Base-by-base conservation (phyloP, 2,888 invertebrate genomes). In the Ferdinandea cuprea region DNA sequence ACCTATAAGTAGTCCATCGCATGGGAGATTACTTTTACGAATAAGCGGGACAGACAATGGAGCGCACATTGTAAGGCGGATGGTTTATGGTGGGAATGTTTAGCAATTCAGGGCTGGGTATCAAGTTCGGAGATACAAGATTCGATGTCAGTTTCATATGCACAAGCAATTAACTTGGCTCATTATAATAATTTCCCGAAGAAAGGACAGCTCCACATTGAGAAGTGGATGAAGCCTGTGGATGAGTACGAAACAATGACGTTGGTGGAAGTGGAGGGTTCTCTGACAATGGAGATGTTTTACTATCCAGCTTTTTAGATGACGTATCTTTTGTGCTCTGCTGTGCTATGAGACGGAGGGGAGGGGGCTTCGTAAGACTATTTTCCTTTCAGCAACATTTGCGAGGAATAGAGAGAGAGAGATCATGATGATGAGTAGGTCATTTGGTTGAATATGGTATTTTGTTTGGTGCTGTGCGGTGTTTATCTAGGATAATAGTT, bases 161-260 rank as follows among this genome's bases (percentile, higher is more conserved):
- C 77, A 77, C 77, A 81, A 81, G 77, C 81, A 81, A 81, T 81
- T 81, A 77, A 81, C 81, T 81, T 77, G 77, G 50, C 77, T 81
- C 81, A 81, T 81, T 81, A 81, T 77, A 77, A 81, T 81, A 81
- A 81, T 77, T 81, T 77, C 37, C n/a, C 71, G 65, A 71, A 66
- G 81, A 72, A 81, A 81, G 77, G 77, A 81, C 77, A 77, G 48
- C 56, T 69, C 25, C 56, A 63, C 56, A 71, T 42, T 66, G 28
- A n/a, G n/a, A 52, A 80, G 79, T 68, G 48, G 68, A 74, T 74
- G 32, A n/a, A n/a, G 79, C 74, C 79, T 80, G 74, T 74, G 79
- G 74, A 80, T 80, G 74, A 80, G 40, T 80, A 61, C 68, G 30
- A 74, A 56, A 80, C 79, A 80, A 74, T 68, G 61, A 13, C 37